Evolutionary conservation across 2,113 vertebrate genomes (phyloP).

Genomic region (Nothocercus nigrocapillus): DNA sequence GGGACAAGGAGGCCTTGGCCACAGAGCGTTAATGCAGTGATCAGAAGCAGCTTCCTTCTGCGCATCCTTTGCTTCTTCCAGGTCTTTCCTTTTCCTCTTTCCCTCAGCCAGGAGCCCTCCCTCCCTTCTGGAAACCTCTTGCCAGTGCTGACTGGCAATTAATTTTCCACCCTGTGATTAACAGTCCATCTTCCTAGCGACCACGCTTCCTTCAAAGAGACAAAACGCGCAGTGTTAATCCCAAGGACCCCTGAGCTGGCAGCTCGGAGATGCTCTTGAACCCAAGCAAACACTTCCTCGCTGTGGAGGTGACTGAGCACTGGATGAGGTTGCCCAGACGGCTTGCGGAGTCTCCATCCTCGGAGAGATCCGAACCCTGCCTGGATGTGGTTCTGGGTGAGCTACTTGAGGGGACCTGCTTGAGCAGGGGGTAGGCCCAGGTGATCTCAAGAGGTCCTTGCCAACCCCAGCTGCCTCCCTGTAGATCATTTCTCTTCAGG

Average conservation of each 20-base stretch:
- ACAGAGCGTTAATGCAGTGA: neutral
- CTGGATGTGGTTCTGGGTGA: no score
- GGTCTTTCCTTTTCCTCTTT: neutral
- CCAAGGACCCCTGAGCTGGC: neutral
- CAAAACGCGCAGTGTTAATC: accelerated
- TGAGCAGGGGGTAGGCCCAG: no score
- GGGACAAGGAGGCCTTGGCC: neutral
- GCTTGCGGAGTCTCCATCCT: no score
- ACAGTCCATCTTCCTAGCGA: neutral
- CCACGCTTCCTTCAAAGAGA: accelerated
- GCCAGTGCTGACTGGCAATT: neutral
- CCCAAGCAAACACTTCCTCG: no score
- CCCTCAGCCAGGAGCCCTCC: neutral
- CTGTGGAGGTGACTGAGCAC: no score
- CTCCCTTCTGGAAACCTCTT: accelerated
- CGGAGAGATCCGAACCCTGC: no score
- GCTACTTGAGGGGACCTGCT: no score
- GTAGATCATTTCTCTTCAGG: neutral
- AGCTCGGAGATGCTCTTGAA: neutral
- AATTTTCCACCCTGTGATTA: neutral
- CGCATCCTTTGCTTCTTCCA: neutral
- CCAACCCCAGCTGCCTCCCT: neutral
- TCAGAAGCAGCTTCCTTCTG: neutral
- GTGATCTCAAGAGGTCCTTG: no score
- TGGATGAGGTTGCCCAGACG: no score